Evolutionary conservation across 2,797 vertebrate genomes (phyloP).

Genomic region (Sebastiscus tertius): DNA sequence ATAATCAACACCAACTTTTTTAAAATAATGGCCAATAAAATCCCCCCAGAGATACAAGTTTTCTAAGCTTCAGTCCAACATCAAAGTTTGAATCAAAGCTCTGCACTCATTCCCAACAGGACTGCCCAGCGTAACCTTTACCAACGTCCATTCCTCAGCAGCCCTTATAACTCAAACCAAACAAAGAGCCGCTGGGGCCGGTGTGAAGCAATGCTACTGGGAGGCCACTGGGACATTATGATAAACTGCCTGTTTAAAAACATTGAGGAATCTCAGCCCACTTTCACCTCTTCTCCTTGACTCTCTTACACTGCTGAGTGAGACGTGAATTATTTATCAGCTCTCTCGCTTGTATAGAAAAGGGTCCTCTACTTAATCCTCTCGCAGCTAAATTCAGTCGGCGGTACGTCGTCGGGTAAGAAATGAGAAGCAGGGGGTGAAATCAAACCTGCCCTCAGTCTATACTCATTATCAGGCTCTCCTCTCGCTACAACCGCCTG

Average conservation of each 20-base stretch:
- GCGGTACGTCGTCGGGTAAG: conserved; percentile 24
- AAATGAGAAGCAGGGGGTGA: conserved; percentile 49
- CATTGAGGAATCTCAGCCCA: conserved; percentile 44
- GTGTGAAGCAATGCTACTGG: conserved; percentile 33
- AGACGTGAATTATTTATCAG: conserved; percentile 74
- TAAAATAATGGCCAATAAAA: neutral
- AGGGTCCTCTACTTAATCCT: conserved; percentile 67
- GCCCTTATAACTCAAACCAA: conserved; percentile 8
- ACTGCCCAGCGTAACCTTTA: conserved; percentile 34
- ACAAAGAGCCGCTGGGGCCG: conserved; percentile 30
- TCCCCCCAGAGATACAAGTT: neutral
- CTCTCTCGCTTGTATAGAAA: conserved; percentile 33
- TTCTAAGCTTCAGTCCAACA: neutral
- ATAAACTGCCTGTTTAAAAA: conserved; percentile 67
- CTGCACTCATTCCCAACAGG: neutral
- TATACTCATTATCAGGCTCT: conserved; percentile 54
- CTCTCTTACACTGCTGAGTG: conserved; percentile 45
- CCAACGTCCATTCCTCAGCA: conserved; percentile 30
- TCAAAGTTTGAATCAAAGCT: conserved; percentile 6
- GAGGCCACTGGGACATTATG: conserved; percentile 57
- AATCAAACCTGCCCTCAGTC: conserved; percentile 62
- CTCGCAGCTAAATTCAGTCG: conserved; percentile 46
- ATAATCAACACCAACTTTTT: neutral
- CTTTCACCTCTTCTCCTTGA: conserved; percentile 53
- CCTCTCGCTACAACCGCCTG: conserved; percentile 39